Evolutionary conservation across 2,113 vertebrate genomes (phyloP), one percentile per base, ranked within the genome.

Genomic region (Phyllopteryx taeniolatus): DNA sequence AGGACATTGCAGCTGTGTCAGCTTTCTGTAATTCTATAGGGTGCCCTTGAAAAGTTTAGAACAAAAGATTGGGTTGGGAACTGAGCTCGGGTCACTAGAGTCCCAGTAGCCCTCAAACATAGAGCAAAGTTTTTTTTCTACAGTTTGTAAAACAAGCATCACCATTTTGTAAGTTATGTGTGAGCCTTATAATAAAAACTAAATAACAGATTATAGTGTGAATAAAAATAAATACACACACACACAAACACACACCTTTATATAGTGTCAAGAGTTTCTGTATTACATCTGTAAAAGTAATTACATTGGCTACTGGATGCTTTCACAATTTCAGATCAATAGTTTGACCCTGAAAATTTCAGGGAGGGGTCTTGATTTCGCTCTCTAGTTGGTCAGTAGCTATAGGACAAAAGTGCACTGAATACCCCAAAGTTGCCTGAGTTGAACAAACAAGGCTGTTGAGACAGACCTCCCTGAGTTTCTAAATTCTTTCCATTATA

Each of bases 391-490:
- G 71, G 78, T 81, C 74, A 81, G 73, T 70, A 68, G 75, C 71
- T 85, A 68, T 65, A 68, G 59, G 51, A 83, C 75, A 73, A 80
- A 61, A 80, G 79, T 19, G 70, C 47, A 27, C 8, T 72, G 78
- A 89, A 87, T 51, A 75, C 72, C 2, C 33, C 67, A 8, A 71
- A 73, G 79, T 82, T 87, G 75, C 77, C 71, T 49, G 78, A 90
- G 77, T 87, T 83, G 84, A 83, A 68, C 85, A 88, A 90, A 86
- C 75, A 88, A 47, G 59, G n/a, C 79, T 85, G 85, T 88, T 81
- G 83, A 87, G 75, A 80, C 80, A 89, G 88, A 85, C 79, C 85
- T 83, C 80, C 81, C 84, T 54, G 66, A 78, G 67, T 85, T 82
- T 74, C 82, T 66, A 49, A 84, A 88, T 85, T 84, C 83, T 80